Percentiles rank a stretch among this genome's conserved stretches.
Conservation (phyloP, 2,797 vertebrate genomes). For the Periparus ater region DNA sequence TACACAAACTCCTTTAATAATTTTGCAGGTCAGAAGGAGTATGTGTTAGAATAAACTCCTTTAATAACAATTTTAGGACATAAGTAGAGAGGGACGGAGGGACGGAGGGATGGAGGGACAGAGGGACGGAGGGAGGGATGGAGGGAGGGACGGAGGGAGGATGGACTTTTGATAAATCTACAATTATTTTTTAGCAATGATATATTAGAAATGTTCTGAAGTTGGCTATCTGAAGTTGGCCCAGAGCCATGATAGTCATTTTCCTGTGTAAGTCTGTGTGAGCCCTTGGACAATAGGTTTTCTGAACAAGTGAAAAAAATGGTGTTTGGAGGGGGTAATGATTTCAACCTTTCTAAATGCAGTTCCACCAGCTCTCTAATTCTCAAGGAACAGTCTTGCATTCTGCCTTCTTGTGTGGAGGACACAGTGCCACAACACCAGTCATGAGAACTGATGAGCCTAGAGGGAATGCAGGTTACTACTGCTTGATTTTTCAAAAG, state of each 20-base stretch:
- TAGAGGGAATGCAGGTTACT: neutral
- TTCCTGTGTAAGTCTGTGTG: neutral
- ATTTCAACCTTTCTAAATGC: neutral
- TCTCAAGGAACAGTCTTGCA: neutral
- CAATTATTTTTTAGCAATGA: neutral
- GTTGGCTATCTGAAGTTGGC: neutral
- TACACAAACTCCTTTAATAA: accelerated
- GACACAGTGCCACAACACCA: too few species aligned
- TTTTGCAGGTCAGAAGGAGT: neutral
- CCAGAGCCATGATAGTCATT: neutral
- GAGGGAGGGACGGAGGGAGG: accelerated
- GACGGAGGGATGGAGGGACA: accelerated
- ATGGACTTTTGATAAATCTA: neutral
- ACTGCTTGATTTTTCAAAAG: neutral
- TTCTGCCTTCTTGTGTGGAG: neutral
- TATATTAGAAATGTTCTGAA: neutral
- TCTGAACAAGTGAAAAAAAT: neutral
- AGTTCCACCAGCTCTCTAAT: neutral
- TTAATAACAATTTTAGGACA: neutral
- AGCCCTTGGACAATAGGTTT: neutral
- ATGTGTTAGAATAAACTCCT: neutral
- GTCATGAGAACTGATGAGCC: neutral
- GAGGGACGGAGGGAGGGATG: too few species aligned
- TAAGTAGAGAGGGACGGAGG: too few species aligned
- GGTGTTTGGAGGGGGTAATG: neutral